A percentile compares a stretch with the other conserved stretches of the same genome.
Conservation (phyloP, 2,888 invertebrate genomes). For the Aporophyla nigra region DNA sequence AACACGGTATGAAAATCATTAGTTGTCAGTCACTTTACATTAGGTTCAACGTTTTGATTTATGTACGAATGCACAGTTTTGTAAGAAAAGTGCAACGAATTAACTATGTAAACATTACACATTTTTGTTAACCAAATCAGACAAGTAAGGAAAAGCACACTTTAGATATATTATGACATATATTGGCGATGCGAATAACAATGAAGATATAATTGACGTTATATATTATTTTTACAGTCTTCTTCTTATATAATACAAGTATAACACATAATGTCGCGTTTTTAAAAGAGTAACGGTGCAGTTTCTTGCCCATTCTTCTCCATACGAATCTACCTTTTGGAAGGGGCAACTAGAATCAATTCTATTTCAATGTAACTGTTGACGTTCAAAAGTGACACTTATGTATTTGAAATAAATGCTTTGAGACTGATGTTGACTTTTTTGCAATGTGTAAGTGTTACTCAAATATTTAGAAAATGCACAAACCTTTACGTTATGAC, state of each 20-base stretch:
- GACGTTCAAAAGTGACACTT: no score
- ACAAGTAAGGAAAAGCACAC: slow-evolving; percentile 13
- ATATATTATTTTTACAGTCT: no score
- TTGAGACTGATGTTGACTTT: no score
- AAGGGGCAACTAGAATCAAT: no score
- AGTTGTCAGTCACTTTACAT: background rate
- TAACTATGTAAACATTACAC: no score
- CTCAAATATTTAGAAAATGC: background rate
- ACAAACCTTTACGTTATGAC: background rate
- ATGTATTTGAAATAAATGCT: no score
- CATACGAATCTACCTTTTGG: no score
- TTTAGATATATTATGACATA: slow-evolving; percentile 32
- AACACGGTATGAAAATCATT: background rate
- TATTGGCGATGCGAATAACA: slow-evolving; percentile 42
- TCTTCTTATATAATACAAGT: no score
- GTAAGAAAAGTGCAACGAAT: background rate
- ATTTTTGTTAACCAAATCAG: slow-evolving; percentile 15
- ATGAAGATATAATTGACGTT: background rate
- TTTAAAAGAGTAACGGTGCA: no score
- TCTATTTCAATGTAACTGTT: no score
- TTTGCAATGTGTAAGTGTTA: background rate
- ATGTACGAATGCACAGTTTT: background rate
- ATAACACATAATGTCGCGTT: no score
- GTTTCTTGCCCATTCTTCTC: no score
- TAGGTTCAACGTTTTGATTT: background rate